Percentiles rank a stretch among this genome's conserved stretches.
These are phyloP conservation scores for Hypomecis atomaria DNA, from an alignment of 2,888 invertebrate genomes.

Conservation along the genomic window DNA sequence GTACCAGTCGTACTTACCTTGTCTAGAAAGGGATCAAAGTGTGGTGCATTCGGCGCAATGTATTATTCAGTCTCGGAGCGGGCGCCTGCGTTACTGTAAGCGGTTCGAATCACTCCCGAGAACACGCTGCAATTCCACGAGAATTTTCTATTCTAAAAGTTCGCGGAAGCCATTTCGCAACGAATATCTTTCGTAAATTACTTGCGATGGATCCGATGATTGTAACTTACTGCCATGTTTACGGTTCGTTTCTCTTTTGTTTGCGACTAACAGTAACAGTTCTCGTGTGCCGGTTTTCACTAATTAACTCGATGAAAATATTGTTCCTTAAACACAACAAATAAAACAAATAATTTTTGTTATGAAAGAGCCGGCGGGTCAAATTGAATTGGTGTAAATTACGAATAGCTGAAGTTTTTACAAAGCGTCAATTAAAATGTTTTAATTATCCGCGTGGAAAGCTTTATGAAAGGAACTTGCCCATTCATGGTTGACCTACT, in stretches of 20 bases:
- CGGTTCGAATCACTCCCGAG: slow-evolving; percentile 76
- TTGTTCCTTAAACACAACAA: slow-evolving; percentile 16
- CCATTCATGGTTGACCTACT: slow-evolving; percentile 37
- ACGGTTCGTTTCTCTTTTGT: slow-evolving; percentile 46
- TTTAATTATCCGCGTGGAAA: slow-evolving; percentile 39
- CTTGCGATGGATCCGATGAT: slow-evolving; percentile 64
- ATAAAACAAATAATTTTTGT: slow-evolving; percentile 27
- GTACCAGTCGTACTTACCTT: slow-evolving; percentile 78
- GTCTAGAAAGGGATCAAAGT: slow-evolving; percentile 83
- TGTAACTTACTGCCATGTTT: slow-evolving; percentile 59
- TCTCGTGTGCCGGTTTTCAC: slow-evolving; percentile 32
- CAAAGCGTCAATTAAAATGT: slow-evolving; percentile 41
- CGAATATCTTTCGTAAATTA: slow-evolving; percentile 70
- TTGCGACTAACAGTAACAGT: slow-evolving; percentile 30
- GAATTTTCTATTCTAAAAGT: slow-evolving; percentile 74
- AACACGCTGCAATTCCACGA: slow-evolving; percentile 68
- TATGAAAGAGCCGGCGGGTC: slow-evolving; percentile 24
- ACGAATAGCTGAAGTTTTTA: slow-evolving; percentile 27
- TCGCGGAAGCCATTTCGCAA: slow-evolving; percentile 62
- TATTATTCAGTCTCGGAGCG: slow-evolving; percentile 80
- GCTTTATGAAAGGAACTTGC: slow-evolving; percentile 31
- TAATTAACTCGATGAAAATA: slow-evolving; percentile 41
- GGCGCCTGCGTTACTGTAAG: slow-evolving; percentile 72
- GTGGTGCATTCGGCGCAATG: slow-evolving; percentile 82
- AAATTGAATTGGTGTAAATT: slow-evolving; percentile 34